Evolutionary conservation across 2,888 invertebrate species (phyloP), one percentile per base, ranked within the genome.

Genomic region (Netelia inedita): DNA sequence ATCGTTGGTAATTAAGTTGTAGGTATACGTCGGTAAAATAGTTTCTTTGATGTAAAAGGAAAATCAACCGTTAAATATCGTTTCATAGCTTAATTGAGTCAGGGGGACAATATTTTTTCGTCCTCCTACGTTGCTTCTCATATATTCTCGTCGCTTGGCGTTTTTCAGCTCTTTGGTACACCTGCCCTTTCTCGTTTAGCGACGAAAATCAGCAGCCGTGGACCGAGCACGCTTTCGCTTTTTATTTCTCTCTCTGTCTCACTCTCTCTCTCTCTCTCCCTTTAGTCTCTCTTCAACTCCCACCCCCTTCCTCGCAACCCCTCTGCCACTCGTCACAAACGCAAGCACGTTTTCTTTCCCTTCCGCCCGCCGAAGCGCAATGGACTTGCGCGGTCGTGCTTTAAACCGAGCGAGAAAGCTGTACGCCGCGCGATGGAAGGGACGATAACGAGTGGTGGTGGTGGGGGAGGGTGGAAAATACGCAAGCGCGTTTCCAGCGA

Each of bases 311-410:
- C 35, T 71, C 35, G 14, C 11, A 3, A 19, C 11, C 10, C 35
- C 14, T 59, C 14, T 76, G 35, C 41, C 55, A 61, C 50, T 79
- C 68, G 59, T 57, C 55, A 46, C 28, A 57, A 73, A 59, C 59
- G 68, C 19, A 19, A 57, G 73, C 78, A 83, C 73, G 79, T 83
- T 83, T 79, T 79, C 57, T 55, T 79, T 79, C 53, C 53, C 61
- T 73, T 43, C 68, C 53, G 19, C 68, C 46, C 57, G 66, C 41
- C 19, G n/a, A 46, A 68, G 59, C 35, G 43, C 10, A 65, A 65
- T 61, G 79, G 73, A 68, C 79, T 53, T 83, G 82, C 82, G 82
- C 82, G 50, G 73, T 68, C 43, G 61, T 9, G 35, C 50, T 72
- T 78, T 53, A 23, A 78, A 68, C 41, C 16, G 71, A 55, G 14